phyloP scores from a whole-genome alignment of 2,797 vertebrate genomes.

The Galaxias olidus region DNA sequence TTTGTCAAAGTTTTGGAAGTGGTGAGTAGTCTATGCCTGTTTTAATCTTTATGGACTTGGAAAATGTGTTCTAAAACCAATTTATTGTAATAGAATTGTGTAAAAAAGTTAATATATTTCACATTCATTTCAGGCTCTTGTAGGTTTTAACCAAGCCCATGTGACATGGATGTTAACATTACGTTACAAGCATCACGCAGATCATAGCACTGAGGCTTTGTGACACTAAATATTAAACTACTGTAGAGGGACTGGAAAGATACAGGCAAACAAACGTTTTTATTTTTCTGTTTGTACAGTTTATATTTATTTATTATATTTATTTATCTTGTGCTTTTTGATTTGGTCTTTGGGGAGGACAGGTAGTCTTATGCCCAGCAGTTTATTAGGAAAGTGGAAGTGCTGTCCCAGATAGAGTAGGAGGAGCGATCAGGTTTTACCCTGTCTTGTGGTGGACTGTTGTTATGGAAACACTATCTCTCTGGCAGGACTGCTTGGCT shows the following conservation, averaged over 20 bases:
- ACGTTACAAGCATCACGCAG: no score
- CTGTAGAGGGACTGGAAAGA: no score
- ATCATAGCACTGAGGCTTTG: no score
- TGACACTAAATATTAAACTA: no score
- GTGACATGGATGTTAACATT: no score
- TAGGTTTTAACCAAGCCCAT: no score
- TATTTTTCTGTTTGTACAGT: no score
- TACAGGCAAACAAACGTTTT: no score
- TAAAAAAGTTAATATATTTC: no score
- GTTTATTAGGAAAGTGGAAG: background rate
- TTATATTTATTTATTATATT: no score
- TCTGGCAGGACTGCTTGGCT: no score
- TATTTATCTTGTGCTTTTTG: background rate
- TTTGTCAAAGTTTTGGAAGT: conserved; percentile 1
- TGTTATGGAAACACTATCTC: background rate
- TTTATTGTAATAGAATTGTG: background rate
- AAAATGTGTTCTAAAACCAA: background rate
- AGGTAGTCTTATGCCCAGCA: background rate
- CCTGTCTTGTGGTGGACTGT: background rate
- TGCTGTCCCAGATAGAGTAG: background rate
- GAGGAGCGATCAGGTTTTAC: background rate
- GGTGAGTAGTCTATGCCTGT: background rate
- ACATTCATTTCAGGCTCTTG: no score
- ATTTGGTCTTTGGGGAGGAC: background rate
- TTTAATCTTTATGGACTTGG: background rate